phyloP scores from a whole-genome alignment of 2,888 invertebrate species.

The Sialis lutaria region DNA sequence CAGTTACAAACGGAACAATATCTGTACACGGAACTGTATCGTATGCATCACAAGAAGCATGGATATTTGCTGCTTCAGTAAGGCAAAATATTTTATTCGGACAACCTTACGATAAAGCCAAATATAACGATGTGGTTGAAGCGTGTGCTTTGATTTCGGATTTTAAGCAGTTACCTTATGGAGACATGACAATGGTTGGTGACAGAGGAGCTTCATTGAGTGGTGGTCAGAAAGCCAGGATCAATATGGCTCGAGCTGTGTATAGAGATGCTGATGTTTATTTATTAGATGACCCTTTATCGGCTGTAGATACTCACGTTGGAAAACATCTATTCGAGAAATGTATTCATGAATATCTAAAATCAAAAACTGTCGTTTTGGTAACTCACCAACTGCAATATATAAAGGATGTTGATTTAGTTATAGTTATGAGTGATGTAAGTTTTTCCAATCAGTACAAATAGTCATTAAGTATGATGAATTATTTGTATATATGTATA shows the following conservation, averaged over 20 bases:
- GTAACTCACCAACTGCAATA: slow-evolving; percentile 67
- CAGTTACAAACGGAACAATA: slow-evolving; percentile 37
- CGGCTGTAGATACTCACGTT: slow-evolving; percentile 1
- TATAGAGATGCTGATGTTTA: slow-evolving; percentile 3
- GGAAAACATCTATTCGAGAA: slow-evolving; percentile 20
- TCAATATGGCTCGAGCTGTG: slow-evolving; percentile 4
- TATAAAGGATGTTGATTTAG: slow-evolving; percentile 36
- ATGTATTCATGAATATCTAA: slow-evolving; percentile 8
- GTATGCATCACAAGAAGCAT: slow-evolving; percentile 73
- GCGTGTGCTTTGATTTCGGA: slow-evolving; percentile 29
- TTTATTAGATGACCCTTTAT: slow-evolving; percentile 5
- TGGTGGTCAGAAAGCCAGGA: slow-evolving; percentile 18
- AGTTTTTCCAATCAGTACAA: slow-evolving; percentile 15
- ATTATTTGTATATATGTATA: too few species aligned
- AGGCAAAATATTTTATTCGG: slow-evolving; percentile 81
- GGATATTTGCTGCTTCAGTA: slow-evolving; percentile 63
- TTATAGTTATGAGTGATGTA: slow-evolving; percentile 41
- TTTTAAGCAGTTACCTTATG: slow-evolving; percentile 31
- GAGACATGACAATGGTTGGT: slow-evolving; percentile 38
- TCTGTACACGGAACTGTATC: slow-evolving; percentile 43
- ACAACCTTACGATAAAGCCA: slow-evolving; percentile 36
- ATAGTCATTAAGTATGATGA: too few species aligned
- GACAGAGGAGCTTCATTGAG: slow-evolving; percentile 31
- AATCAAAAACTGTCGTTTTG: slow-evolving; percentile 42
- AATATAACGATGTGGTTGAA: slow-evolving; percentile 31